Evolutionary conservation across 1,140 invertebrate genomes (phyloP), one percentile per base, ranked within the genome.

Genomic region (Penaeus vannamei): DNA sequence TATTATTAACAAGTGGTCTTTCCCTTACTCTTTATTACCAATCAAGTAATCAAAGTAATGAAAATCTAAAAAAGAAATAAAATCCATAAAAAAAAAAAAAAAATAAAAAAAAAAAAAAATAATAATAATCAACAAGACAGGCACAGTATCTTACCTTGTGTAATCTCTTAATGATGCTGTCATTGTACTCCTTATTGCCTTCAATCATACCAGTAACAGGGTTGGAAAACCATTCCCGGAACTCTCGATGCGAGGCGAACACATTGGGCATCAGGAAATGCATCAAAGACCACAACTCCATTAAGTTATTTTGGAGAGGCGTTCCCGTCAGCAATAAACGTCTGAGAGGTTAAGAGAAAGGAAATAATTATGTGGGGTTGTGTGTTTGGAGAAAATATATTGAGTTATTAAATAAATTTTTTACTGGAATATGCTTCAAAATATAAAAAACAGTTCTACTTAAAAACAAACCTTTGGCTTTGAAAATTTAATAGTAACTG

Each of bases 201-300:
- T 99, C 99, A 90, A 99, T 98, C 97, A 99, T 99, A 85, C 98
- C 98, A 84, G 97, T 98, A 29, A 99, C 96, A 1, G 99, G 98
- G 94, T 99, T 99, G 79, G 97, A 97, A 94, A 99, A 99, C 99
- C 99, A 99, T 93, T 99, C 98, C 93, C 98, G 98, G 91, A 95
- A 94, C 81, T 92, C 91, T 32, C 92, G 95, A 94, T 99, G 98
- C 32, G 98, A 99, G 92, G 98, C 97, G 94, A 99, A 99, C 87
- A 99, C 97, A 94, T 98, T 96, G 72, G 99, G 99, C 99, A 99
- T 99, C 17, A 99, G 95, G 94, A 99, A 99, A 94, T 99, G 99
- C 98, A 99, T 99, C 22, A 99, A 93, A 10, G 99, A 99, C 99
- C 99, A 99, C 84, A 99, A 94, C 94, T 99, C 99, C 97, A 99